Evolutionary conservation across 2,888 invertebrate genomes (phyloP).

Genomic region (Lobophora halterata): DNA sequence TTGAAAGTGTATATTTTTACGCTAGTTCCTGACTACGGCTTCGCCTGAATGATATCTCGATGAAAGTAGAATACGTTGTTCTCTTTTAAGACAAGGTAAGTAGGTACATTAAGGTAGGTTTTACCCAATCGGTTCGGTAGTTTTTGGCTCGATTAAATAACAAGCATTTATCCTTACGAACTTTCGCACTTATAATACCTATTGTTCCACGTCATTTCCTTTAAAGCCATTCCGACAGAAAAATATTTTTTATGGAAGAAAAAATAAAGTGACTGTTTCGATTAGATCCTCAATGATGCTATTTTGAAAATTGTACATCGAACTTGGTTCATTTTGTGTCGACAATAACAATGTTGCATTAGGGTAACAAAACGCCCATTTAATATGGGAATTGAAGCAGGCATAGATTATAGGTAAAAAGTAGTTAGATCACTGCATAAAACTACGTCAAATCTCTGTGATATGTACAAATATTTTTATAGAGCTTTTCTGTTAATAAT

Average conservation of each 20-base stretch:
- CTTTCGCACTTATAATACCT: no score
- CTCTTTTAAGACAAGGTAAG: no score
- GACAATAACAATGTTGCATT: slow-evolving; percentile 38
- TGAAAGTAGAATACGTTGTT: no score
- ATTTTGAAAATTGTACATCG: slow-evolving; percentile 1
- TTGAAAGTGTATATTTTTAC: no score
- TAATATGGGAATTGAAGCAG: slow-evolving; percentile 47
- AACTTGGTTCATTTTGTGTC: slow-evolving; percentile 36
- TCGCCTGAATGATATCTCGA: no score
- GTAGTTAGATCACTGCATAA: not conserved
- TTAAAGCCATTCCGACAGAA: slow-evolving; percentile 10
- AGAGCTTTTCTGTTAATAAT: no score
- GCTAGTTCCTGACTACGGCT: no score
- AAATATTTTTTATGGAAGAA: slow-evolving; percentile 27
- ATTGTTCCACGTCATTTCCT: slow-evolving; percentile 28
- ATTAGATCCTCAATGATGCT: slow-evolving; percentile 8
- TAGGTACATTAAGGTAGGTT: no score
- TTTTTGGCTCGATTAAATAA: no score
- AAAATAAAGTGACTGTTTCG: slow-evolving; percentile 23
- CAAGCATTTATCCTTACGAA: no score
- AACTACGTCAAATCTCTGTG: not conserved
- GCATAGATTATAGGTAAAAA: not conserved
- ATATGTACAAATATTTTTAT: no score
- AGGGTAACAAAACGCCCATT: slow-evolving; percentile 45
- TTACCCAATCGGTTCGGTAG: no score